Percentiles rank a stretch among this genome's conserved stretches.
Evolutionary conservation across 2,888 invertebrate genomes (phyloP).

Genomic region (Gerris lacustris): DNA sequence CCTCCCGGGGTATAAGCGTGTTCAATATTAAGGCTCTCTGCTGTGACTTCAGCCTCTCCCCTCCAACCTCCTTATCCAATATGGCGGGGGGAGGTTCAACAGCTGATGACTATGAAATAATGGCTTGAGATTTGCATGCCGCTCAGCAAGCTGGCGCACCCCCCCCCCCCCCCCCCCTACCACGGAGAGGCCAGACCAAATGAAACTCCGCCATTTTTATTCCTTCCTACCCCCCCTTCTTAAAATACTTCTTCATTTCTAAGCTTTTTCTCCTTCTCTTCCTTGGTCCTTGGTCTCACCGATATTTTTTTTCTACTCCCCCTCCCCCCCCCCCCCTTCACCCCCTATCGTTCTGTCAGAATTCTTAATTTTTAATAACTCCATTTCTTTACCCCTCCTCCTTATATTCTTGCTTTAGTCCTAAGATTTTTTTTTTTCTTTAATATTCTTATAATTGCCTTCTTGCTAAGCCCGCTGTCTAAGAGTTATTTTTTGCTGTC

Average conservation of each 20-base stretch:
- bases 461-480: too few species aligned
- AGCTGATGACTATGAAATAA: constrained; percentile 5
- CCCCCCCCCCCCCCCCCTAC: background rate
- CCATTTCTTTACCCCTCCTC: background rate
- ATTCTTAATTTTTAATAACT: background rate
- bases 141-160: background rate
- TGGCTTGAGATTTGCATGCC: constrained; percentile 3
- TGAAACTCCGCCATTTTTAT: background rate
- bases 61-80: background rate
- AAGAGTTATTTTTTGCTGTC: too few species aligned
- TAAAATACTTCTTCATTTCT: background rate
- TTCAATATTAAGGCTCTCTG: background rate
- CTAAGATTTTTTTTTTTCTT: background rate
- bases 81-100: background rate
- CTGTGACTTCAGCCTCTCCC: background rate
- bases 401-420: background rate
- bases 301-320: too few species aligned
- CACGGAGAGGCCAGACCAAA: background rate
- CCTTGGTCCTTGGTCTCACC: too few species aligned
- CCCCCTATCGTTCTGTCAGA: background rate
- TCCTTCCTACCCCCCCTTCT: background rate
- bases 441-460: constrained; percentile 3
- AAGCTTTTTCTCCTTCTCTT: background rate
- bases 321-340: too few species aligned
- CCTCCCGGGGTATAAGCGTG: background rate